Base-by-base conservation (phyloP, 2,113 vertebrate genomes). In the Xyliphius kryptos region DNA sequence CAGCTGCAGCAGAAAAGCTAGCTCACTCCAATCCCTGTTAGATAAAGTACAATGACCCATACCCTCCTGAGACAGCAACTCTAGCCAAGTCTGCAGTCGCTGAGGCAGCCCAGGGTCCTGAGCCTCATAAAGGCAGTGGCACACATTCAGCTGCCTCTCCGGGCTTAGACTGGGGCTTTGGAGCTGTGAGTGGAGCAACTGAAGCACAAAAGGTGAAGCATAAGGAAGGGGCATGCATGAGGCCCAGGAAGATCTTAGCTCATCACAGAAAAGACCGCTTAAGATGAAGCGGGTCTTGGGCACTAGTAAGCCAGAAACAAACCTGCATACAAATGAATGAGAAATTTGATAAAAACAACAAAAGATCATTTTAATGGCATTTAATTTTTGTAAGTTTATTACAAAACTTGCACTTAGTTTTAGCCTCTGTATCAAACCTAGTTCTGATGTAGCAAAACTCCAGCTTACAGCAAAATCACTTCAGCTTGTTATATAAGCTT, bases 71-170 rank as follows among this genome's bases (percentile, higher is more conserved):
- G 71, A 56, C n/a, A 76, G 63, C 20, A 74, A 32, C 43, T 51
- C 61, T 48, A 79, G 56, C 75, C 75, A 77, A 26, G 9, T 32
- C 49, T 66, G 54, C 49, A 75, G 22, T 4, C 75, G 66, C 11
- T 49, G 19, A 8, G 60, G 15, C 26, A 79, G 66, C 11, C 63
- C 70, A 1, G 71, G 51, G 61, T 79, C 77, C 55, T 70, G 66
- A 5, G 77, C 75, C 55, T 79, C 77, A 11, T 79, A 79, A 7
- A 79, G 75, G 60, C 77, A 79, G 67, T 79, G 71, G 15, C 73
- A 79, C 10, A 65, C 58, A 16, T 79, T 79, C 26, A 79, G 57
- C 48, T 77, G 71, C 32, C 77, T 57, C 61, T 77, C 77, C 0
- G 75, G 67, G 14, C 57, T 48, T 13, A 79, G 68, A n/a, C 46